Conservation (phyloP, 2,888 invertebrate genomes). For the Saturnia pavonia region DNA sequence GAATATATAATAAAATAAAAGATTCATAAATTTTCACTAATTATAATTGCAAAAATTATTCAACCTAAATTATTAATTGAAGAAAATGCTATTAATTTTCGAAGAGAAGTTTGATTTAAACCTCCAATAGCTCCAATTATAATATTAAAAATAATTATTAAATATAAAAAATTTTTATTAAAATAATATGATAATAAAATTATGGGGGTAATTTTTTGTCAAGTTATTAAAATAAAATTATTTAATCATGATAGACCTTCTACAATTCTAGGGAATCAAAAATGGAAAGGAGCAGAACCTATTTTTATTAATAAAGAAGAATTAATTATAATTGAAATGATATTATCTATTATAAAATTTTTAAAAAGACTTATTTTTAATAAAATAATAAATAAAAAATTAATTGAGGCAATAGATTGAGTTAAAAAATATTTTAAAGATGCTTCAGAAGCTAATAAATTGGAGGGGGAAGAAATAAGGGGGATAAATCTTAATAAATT, state of each 20-base stretch:
- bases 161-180: conserved; percentile 63
- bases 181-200: conserved; percentile 75
- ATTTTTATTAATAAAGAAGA: conserved; percentile 78
- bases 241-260: conserved; percentile 82
- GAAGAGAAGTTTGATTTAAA: conserved; percentile 79
- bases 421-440: conserved; percentile 83
- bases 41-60: conserved; percentile 70
- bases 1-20: conserved; percentile 72
- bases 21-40: conserved; percentile 71
- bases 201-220: conserved; percentile 85
- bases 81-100: conserved; percentile 83
- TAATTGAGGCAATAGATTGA: conserved; percentile 81
- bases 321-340: conserved; percentile 57
- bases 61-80: conserved; percentile 85
- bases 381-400: conserved; percentile 76
- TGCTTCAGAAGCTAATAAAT: conserved; percentile 77
- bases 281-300: conserved; percentile 82
- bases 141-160: conserved; percentile 69
- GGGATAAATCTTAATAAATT: conserved; percentile 84
- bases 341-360: conserved; percentile 55
- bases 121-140: conserved; percentile 77
- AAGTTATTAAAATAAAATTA: conserved; percentile 80
- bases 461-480: conserved; percentile 75
- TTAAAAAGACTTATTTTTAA: conserved; percentile 60
- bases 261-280: conserved; percentile 83